Evolutionary conservation across 2,888 invertebrate genomes (phyloP), one percentile per base, ranked within the genome.

Genomic region (Anthophora plumipes): DNA sequence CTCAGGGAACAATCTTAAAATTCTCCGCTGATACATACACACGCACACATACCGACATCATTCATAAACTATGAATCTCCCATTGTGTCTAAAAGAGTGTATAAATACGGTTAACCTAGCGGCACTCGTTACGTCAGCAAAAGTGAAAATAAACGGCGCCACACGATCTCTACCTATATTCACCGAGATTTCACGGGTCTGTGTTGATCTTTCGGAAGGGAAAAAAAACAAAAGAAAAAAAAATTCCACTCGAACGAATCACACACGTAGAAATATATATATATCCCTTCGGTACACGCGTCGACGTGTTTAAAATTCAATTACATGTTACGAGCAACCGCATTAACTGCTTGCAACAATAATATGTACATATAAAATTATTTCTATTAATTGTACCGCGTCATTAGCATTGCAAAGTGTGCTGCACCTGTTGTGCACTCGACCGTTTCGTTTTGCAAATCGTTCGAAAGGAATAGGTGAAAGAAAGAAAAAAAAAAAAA

Each of bases 231-330:
- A n/a, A n/a, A 8, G 1, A 6, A 37, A 31, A 31, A 31, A 17
- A 7, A 3, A 31, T 43, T 12, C n/a, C 6, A n/a, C 22, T 17
- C 0, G 39, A 25, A 7, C 20, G 17, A 14, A 9, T 63, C 20
- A 7, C 48, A 7, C 48, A 11, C 41, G 52, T n/a, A 1, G 25
- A 25, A 25, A 61, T 25, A 4, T 52, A n/a, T n/a, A n/a, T n/a
- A n/a, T n/a, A n/a, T n/a, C n/a, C n/a, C n/a, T n/a, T 22, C 31
- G 20, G 12, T 20, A 20, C 50, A 7, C 6, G 41, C 37, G 37
- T 37, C 59, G 17, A n/a, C 70, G 31, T 59, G 60, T 74, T 60
- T 39, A 59, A 60, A 52, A 70, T 74, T 74, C 60, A 70, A 74
- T 74, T 74, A 70, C 43, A 43, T 41, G 61, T 39, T 50, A n/a